A percentile compares a stretch with the other conserved stretches of the same genome.
Evolutionary conservation across 2,888 invertebrate genomes (phyloP).

Genomic region (Mythimna albipuncta): DNA sequence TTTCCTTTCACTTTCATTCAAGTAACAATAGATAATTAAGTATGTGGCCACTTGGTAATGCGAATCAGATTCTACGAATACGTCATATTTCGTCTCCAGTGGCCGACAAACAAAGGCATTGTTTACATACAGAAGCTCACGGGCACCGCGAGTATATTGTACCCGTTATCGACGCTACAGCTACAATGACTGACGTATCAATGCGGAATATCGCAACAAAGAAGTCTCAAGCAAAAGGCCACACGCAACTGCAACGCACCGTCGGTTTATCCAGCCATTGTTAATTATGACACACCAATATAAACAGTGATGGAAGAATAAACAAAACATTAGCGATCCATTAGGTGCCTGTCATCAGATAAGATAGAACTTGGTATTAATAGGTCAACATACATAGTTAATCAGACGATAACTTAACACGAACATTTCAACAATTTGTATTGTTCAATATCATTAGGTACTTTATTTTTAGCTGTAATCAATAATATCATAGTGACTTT

Average conservation of each 20-base stretch:
- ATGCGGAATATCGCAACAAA: conserved; percentile 63
- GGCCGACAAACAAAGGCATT: conserved; percentile 81
- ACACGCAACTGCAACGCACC: conserved; percentile 52
- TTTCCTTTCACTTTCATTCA: conserved; percentile 54
- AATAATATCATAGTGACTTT: conserved; percentile 9
- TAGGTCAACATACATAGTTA: conserved; percentile 37
- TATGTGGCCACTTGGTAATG: conserved; percentile 61
- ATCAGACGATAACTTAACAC: conserved; percentile 34
- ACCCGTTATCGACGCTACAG: conserved; percentile 53
- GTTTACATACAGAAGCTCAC: conserved; percentile 71
- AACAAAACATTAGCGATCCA: conserved; percentile 61
- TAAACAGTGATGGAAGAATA: conserved; percentile 57
- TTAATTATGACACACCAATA: conserved; percentile 57
- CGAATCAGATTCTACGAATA: conserved; percentile 61
- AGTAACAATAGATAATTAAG: conserved; percentile 59
- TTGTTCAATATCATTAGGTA: background rate
- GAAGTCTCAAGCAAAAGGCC: conserved; percentile 48
- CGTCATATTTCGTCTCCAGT: conserved; percentile 67
- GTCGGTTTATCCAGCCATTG: conserved; percentile 45
- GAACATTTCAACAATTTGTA: conserved; percentile 21
- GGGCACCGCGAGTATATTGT: conserved; percentile 50
- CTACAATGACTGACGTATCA: conserved; percentile 57
- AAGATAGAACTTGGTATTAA: conserved; percentile 52
- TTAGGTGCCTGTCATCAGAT: conserved; percentile 58
- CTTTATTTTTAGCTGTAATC: conserved; percentile 33